A percentile compares a stretch with the other conserved stretches of the same genome.
Conservation (phyloP, 2,113 vertebrate genomes). For the Eulacestoma nigropectus region DNA sequence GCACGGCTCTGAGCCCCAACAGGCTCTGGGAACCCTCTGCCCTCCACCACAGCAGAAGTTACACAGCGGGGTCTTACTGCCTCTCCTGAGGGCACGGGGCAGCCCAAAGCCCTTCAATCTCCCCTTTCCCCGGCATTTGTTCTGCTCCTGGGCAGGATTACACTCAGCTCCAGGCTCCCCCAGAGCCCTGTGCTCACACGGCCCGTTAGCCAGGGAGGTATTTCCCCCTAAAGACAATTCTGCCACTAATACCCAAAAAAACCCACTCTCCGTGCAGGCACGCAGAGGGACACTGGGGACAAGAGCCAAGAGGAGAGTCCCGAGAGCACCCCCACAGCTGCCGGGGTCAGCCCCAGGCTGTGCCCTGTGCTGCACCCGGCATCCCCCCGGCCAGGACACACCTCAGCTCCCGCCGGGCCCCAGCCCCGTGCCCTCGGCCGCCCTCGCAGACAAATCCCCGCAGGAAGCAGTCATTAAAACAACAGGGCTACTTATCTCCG, state of each 20-base stretch:
- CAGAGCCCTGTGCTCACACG: fast-evolving
- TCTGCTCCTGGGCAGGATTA: neutral
- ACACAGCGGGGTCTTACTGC: fast-evolving
- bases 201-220: fast-evolving
- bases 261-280: fast-evolving
- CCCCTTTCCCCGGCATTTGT: fast-evolving
- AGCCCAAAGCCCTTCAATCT: neutral
- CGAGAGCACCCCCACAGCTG: fast-evolving
- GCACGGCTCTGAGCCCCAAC: fast-evolving
- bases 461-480: neutral
- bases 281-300: fast-evolving
- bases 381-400: fast-evolving
- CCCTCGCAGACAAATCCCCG: neutral
- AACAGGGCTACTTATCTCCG: neutral
- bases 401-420: fast-evolving
- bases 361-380: fast-evolving
- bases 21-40: fast-evolving
- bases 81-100: neutral
- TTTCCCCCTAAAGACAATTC: neutral
- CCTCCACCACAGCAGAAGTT: fast-evolving
- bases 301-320: neutral
- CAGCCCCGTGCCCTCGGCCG: neutral
- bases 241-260: fast-evolving
- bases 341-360: neutral
- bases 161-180: too few species aligned